These are phyloP conservation scores for Habroteleia sp. DNA, from an alignment of 2,888 invertebrate genomes.

Conservation along the genomic window DNA sequence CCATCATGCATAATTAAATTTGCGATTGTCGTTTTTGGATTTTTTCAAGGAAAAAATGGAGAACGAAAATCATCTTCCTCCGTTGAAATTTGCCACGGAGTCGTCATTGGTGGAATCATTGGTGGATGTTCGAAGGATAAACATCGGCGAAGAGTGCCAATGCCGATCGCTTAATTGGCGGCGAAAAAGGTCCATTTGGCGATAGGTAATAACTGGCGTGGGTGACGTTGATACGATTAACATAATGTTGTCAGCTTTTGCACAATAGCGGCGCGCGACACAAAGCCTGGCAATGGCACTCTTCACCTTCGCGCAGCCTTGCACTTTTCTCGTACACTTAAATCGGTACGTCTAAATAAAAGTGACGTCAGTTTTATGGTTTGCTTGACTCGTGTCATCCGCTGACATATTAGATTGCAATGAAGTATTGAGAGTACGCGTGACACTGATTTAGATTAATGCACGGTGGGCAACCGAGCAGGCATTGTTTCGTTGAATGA, in stretches of 20 bases:
- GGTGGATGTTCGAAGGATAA: slow-evolving; percentile 26
- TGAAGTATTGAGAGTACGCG: slow-evolving; percentile 20
- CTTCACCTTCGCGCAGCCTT: slow-evolving; percentile 50
- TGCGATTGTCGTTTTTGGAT: too few species aligned
- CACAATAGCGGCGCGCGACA: slow-evolving; percentile 41
- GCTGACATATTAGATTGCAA: slow-evolving; percentile 34
- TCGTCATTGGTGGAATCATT: slow-evolving; percentile 7
- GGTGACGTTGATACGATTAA: slow-evolving; percentile 49
- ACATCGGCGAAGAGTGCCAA: slow-evolving; percentile 16
- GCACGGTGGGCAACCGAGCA: slow-evolving; percentile 16
- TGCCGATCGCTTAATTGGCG: slow-evolving; percentile 29
- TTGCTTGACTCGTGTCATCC: slow-evolving; percentile 29
- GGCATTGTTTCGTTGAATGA: slow-evolving; percentile 12
- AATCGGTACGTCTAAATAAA: slow-evolving; percentile 32
- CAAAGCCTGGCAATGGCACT: slow-evolving; percentile 36
- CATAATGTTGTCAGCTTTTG: slow-evolving; percentile 48
- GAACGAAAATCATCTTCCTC: too few species aligned
- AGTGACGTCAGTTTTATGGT: slow-evolving; percentile 33
- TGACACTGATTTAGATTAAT: slow-evolving; percentile 24
- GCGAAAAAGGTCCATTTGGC: slow-evolving; percentile 35
- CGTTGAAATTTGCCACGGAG: slow-evolving; percentile 10
- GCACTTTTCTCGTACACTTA: slow-evolving; percentile 31
- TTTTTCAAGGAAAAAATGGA: too few species aligned
- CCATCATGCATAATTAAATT: too few species aligned
- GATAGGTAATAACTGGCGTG: slow-evolving; percentile 25